Percentiles rank a stretch among this genome's conserved stretches.
These are phyloP conservation scores for Gastrophysa polygoni DNA, from an alignment of 2,888 invertebrate genomes.

Conservation along the genomic window DNA sequence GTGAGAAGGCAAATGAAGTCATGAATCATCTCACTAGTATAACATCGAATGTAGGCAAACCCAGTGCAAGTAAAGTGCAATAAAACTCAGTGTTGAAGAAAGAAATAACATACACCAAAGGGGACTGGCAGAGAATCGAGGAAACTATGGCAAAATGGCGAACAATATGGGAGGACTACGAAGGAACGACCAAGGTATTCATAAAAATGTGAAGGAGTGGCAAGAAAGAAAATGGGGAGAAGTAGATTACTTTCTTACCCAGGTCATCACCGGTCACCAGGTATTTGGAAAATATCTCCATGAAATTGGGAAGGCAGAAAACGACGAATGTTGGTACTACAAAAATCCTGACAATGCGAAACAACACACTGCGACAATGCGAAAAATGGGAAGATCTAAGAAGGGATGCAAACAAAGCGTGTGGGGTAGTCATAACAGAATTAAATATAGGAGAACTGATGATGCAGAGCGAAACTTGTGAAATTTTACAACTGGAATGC, in stretches of 20 bases:
- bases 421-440: neutral
- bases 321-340: conserved; percentile 18
- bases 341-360: conserved; percentile 12
- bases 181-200: neutral
- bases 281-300: neutral
- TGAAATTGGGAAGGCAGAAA: conserved; percentile 13
- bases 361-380: conserved; percentile 18
- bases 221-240: conserved; percentile 11
- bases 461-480: neutral
- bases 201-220: conserved; percentile 20
- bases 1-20: conserved; percentile 18
- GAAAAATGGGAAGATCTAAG: neutral
- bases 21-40: neutral
- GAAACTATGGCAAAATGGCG: conserved; percentile 1
- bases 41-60: conserved; percentile 12
- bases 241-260: conserved; percentile 16
- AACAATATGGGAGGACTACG: neutral
- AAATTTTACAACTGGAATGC: neutral
- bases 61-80: neutral
- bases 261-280: conserved; percentile 20
- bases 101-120: neutral
- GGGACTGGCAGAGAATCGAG: neutral
- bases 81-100: conserved; percentile 2
- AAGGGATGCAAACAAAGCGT: neutral
- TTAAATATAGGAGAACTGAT: neutral